These are phyloP conservation scores for Anguilla megastoma DNA, from an alignment of 2,797 vertebrate species.

Conservation along the genomic window DNA sequence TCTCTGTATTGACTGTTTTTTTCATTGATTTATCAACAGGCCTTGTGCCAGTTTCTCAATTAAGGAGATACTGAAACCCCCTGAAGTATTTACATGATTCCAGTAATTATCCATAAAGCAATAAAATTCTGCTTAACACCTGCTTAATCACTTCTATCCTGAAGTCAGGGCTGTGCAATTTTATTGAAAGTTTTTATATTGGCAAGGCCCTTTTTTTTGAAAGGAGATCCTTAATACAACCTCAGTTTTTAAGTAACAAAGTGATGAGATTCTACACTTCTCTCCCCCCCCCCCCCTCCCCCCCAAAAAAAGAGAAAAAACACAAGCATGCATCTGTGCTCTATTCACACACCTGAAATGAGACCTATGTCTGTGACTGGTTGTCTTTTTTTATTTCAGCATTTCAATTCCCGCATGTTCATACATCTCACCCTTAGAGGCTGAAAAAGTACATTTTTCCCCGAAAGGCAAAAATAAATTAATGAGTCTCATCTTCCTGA, in stretches of 20 bases:
- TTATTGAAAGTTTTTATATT: background rate
- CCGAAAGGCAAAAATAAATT: background rate
- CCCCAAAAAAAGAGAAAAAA: no score
- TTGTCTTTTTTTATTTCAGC: background rate
- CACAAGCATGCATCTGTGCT: background rate
- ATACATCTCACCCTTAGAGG: background rate
- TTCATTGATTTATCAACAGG: background rate
- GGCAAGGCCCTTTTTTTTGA: background rate
- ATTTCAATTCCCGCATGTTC: background rate
- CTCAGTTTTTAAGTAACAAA: no score
- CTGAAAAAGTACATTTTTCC: background rate
- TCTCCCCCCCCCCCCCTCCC: no score
- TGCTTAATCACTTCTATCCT: background rate
- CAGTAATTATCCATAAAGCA: background rate
- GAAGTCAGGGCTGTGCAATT: background rate
- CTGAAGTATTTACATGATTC: background rate
- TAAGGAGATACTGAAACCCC: background rate
- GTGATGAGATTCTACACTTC: no score
- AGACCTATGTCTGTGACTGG: background rate
- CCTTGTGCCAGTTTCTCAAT: background rate
- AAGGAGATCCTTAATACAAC: no score
- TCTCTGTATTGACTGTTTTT: background rate
- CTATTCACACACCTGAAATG: background rate
- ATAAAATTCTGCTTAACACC: background rate
- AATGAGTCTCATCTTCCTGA: background rate